Evolutionary conservation across 2,888 invertebrate genomes (phyloP).

Genomic region (Callyntrura guangdongensis): DNA sequence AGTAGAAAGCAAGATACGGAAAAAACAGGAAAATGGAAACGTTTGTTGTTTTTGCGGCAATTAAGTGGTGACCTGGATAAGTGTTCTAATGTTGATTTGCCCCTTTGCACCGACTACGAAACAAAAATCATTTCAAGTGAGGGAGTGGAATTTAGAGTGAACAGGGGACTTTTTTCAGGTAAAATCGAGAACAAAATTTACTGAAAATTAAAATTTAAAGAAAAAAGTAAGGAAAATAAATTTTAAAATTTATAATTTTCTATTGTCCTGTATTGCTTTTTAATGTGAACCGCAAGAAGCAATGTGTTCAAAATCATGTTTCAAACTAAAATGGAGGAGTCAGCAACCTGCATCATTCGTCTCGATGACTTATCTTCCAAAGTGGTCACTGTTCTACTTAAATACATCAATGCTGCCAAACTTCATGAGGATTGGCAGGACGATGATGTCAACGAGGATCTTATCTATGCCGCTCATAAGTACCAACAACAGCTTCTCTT

Average conservation of each 20-base stretch:
- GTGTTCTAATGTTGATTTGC: background rate
- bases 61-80: background rate
- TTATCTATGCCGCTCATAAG: constrained; percentile 47
- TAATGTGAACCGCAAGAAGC: constrained; percentile 26
- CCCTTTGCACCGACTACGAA: background rate
- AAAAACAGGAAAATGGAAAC: too few species aligned
- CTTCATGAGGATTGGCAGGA: background rate
- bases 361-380: constrained; percentile 1
- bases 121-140: constrained; percentile 1
- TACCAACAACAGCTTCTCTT: background rate
- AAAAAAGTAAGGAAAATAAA: too few species aligned
- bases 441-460: background rate
- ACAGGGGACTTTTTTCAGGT: constrained; percentile 13
- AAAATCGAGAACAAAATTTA: too few species aligned
- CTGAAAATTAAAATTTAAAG: too few species aligned
- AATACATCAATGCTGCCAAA: constrained; percentile 21
- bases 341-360: background rate
- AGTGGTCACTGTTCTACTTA: background rate
- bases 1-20: too few species aligned
- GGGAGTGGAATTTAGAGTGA: background rate
- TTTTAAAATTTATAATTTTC: background rate
- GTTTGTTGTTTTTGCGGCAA: background rate
- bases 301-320: constrained; percentile 41
- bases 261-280: too few species aligned
- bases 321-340: constrained; percentile 27